These are phyloP conservation scores for Drosophila repletoides DNA, from an alignment of 1,140 invertebrate genomes.

Conservation along the genomic window DNA sequence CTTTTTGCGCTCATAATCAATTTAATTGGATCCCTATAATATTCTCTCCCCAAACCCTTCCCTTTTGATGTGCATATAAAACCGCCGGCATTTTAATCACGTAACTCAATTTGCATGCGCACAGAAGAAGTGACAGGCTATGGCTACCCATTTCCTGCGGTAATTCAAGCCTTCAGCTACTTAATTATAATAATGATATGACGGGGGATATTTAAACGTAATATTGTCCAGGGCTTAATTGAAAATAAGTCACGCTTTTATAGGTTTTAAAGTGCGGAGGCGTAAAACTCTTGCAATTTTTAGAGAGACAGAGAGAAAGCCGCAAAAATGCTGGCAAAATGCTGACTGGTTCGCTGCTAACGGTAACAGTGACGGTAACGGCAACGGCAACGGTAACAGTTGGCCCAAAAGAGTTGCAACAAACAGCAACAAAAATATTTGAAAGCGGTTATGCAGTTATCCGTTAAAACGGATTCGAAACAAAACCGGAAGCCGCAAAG, in stretches of 20 bases:
- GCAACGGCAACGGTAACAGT: not conserved
- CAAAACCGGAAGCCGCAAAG: conserved; percentile 76
- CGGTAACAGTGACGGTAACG: conserved; percentile 4
- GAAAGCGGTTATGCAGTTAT: conserved; percentile 58
- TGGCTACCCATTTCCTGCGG: not conserved
- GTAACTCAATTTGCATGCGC: conserved; percentile 21
- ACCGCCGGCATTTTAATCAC: not conserved
- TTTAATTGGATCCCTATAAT: too few species aligned
- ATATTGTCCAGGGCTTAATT: conserved; percentile 1
- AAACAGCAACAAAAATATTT: conserved; percentile 36
- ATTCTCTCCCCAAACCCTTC: not conserved
- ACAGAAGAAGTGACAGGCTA: not conserved
- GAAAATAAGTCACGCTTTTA: not conserved
- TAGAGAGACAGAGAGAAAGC: not conserved
- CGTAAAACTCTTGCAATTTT: not conserved
- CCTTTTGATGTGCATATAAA: not conserved
- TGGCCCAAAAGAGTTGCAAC: not conserved
- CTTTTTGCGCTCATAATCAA: too few species aligned
- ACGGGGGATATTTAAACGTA: conserved; percentile 15
- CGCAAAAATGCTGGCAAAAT: conserved; percentile 16
- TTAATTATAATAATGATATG: conserved; percentile 23
- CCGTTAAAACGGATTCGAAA: conserved; percentile 59
- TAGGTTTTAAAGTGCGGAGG: not conserved
- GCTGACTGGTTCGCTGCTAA: not conserved
- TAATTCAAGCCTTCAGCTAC: conserved; percentile 1